Conservation (phyloP, 2,888 invertebrate genomes). For the Loripinus fragilis region DNA sequence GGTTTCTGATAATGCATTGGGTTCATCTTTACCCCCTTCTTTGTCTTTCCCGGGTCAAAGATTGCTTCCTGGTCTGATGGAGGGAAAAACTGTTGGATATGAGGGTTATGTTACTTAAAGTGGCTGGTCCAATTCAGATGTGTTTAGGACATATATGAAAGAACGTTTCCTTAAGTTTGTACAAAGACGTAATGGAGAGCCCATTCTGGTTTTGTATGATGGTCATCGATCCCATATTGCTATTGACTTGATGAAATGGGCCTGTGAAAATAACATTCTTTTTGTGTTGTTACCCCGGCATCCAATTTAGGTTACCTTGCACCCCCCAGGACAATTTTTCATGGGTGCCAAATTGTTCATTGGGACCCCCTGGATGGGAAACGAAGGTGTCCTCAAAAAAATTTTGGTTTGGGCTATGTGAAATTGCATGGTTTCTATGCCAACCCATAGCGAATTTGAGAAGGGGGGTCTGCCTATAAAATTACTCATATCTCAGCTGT, state of each 20-base stretch:
- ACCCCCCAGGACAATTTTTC: too few species aligned
- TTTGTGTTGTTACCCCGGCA: too few species aligned
- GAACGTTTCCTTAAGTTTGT: constrained; percentile 34
- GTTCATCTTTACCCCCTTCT: constrained; percentile 33
- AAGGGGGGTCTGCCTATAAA: too few species aligned
- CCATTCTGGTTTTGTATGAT: constrained; percentile 30
- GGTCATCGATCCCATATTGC: constrained; percentile 24
- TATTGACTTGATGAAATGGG: constrained; percentile 34
- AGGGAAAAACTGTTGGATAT: constrained; percentile 23
- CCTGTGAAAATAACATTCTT: constrained; percentile 29
- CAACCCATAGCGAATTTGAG: too few species aligned
- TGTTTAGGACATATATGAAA: constrained; percentile 31
- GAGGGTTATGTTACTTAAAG: constrained; percentile 11
- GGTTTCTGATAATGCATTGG: constrained; percentile 38
- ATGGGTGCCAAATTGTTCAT: too few species aligned
- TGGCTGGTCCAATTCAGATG: constrained; percentile 40
- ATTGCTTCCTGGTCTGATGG: constrained; percentile 24
- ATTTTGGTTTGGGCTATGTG: too few species aligned
- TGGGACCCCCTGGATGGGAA: too few species aligned
- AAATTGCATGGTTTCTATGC: too few species aligned
- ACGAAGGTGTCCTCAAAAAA: too few species aligned
- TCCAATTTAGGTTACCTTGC: too few species aligned
- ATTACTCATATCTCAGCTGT: too few species aligned
- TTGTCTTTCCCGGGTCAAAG: constrained; percentile 35
- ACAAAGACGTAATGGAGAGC: constrained; percentile 1